phyloP scores from a whole-genome alignment of 1,140 invertebrate species.

The Drosophila subobscura region DNA sequence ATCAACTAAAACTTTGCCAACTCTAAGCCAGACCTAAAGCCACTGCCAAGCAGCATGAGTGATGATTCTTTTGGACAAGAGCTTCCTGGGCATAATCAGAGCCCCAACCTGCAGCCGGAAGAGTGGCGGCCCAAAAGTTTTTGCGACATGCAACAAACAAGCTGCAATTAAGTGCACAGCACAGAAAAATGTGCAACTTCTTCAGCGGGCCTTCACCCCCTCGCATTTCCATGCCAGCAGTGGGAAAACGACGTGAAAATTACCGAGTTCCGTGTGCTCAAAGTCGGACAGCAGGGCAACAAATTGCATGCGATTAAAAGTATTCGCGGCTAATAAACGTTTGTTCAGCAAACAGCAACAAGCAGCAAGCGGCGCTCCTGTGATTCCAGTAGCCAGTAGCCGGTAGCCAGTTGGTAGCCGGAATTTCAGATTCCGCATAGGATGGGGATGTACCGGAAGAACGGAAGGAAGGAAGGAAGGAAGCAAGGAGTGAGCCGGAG shows the following conservation, averaged over 20 bases:
- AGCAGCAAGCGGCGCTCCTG: constrained; percentile 38
- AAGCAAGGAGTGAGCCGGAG: too few species aligned
- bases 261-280: constrained; percentile 70
- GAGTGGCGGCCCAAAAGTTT: constrained; percentile 58
- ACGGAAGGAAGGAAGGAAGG: constrained; percentile 8
- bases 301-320: constrained; percentile 78
- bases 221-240: too few species aligned
- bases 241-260: constrained; percentile 69
- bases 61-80: not conserved
- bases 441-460: constrained; percentile 53
- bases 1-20: too few species aligned
- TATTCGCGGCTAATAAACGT: constrained; percentile 78
- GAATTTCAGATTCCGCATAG: not conserved
- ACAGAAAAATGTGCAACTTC: constrained; percentile 42
- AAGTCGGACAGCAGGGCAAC: constrained; percentile 45
- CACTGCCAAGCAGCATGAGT: not conserved
- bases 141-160: constrained; percentile 77
- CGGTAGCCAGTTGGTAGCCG: too few species aligned
- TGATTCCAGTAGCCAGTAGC: constrained; percentile 38
- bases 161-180: constrained; percentile 66
- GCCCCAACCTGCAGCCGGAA: constrained; percentile 7
- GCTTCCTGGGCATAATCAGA: not conserved
- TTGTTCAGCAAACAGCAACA: constrained; percentile 71
- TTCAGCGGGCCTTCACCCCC: constrained; percentile 13
- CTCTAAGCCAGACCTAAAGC: too few species aligned